These are phyloP conservation scores for Listronotus oregonensis DNA, from an alignment of 1,140 invertebrate genomes.

Conservation along the genomic window DNA sequence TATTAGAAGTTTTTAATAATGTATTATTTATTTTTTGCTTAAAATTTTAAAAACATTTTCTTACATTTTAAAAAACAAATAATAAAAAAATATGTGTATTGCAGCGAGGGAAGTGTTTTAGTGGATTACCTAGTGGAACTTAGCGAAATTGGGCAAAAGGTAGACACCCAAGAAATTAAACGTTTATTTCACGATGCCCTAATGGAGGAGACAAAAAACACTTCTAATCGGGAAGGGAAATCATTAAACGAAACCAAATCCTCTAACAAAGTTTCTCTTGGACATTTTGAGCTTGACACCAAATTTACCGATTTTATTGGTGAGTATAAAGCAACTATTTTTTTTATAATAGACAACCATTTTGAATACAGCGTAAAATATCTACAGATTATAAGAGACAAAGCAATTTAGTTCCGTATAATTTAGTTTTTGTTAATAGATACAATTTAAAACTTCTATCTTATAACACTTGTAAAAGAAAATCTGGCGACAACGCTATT, in stretches of 20 bases:
- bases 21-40: background rate
- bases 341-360: background rate
- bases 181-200: slow-evolving; percentile 81
- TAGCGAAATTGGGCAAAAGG: slow-evolving; percentile 72
- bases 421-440: no score
- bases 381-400: no score
- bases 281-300: slow-evolving; percentile 81
- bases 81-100: slow-evolving; percentile 7
- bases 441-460: no score
- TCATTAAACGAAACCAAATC: slow-evolving; percentile 58
- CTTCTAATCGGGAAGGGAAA: slow-evolving; percentile 62
- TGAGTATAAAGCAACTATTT: slow-evolving; percentile 55
- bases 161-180: slow-evolving; percentile 82
- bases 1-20: no score
- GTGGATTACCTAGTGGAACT: slow-evolving; percentile 88
- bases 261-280: slow-evolving; percentile 66
- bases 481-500: no score
- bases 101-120: slow-evolving; percentile 79
- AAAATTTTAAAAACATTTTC: no score
- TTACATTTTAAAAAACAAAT: no score
- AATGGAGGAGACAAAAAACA: slow-evolving; percentile 58
- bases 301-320: slow-evolving; percentile 88
- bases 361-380: background rate
- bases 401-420: no score
- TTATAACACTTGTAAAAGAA: no score